Base-by-base conservation (phyloP, 1,140 invertebrate genomes). In the Ips typographus region DNA sequence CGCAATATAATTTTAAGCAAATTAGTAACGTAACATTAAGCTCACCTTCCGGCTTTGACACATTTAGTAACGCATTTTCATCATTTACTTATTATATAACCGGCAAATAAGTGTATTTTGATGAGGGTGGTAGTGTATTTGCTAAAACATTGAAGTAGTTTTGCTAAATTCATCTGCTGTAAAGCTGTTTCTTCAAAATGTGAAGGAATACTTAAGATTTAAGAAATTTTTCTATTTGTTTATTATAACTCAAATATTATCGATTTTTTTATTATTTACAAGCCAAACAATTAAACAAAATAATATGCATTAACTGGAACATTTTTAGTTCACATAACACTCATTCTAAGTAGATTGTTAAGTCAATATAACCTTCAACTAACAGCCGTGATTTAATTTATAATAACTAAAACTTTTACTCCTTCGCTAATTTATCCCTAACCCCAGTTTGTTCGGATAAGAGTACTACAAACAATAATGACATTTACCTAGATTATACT, bases 21-120 rank as follows among this genome's bases (percentile, higher is more conserved):
- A 55, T 55, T 55, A 55, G 52, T 55, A 55, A 38, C 52, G 37
- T 38, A 55, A 55, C 52, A 55, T 55, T 55, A 55, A 55, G 52
- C 52, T 5, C 2, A 55, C 52, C 2, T 38, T 55, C 37, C 8
- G 5, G n/a, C 52, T 55, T 55, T 2, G 4, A 38, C 37, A 55
- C 52, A 55, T 37, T 1, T 22, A 49, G 7, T 22, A 49, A 49
- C 44, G 22, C 44, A 3, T 3, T 49, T 3, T 49, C 44, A 22
- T 49, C 22, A 49, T 49, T 8, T 49, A 49, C 7, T 22, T 22
- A 49, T 49, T 49, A 49, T 6, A 49, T 49, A 22, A 22, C 22
- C 22, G 22, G 22, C 22, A 22, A 22, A 22, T 22, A 22, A 22
- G 22, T 22, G 22, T 22, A 22, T 22, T 22, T 22, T 22, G 22